Conservation (phyloP, 2,888 invertebrate genomes). For the Escarpia spicata region DNA sequence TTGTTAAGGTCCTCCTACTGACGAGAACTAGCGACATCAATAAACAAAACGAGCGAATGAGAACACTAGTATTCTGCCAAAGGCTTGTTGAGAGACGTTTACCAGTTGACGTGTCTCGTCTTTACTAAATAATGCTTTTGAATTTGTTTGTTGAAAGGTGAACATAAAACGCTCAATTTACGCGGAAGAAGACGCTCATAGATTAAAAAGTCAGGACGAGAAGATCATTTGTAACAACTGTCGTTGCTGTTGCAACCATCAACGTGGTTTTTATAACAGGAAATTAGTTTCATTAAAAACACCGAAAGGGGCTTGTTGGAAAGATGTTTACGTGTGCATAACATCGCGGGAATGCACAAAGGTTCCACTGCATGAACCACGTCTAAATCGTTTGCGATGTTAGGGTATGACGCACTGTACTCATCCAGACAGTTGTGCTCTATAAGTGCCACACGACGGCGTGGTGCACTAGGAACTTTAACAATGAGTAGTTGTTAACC, state of each 20-base stretch:
- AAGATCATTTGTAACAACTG: not conserved
- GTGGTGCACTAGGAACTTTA: not conserved
- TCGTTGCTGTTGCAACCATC: not conserved
- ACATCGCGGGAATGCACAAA: no score
- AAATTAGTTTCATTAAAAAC: not conserved
- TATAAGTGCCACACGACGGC: not conserved
- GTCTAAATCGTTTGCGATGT: not conserved
- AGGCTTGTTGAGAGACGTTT: not conserved
- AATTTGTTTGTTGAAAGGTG: constrained; percentile 6
- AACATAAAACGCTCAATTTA: constrained; percentile 4
- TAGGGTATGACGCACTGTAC: not conserved
- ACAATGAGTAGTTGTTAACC: not conserved
- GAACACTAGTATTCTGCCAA: not conserved
- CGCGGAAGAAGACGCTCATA: not conserved
- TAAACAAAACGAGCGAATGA: not conserved
- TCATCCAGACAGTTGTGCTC: not conserved
- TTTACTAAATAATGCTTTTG: not conserved
- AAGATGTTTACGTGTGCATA: not conserved
- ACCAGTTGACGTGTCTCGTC: not conserved
- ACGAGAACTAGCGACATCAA: not conserved
- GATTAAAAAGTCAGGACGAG: not conserved
- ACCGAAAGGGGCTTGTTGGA: not conserved
- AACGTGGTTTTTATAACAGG: not conserved
- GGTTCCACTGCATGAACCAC: not conserved
- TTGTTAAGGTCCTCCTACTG: not conserved